Base-by-base conservation (phyloP, 1,140 invertebrate genomes). In the Zaprionus davidi region DNA sequence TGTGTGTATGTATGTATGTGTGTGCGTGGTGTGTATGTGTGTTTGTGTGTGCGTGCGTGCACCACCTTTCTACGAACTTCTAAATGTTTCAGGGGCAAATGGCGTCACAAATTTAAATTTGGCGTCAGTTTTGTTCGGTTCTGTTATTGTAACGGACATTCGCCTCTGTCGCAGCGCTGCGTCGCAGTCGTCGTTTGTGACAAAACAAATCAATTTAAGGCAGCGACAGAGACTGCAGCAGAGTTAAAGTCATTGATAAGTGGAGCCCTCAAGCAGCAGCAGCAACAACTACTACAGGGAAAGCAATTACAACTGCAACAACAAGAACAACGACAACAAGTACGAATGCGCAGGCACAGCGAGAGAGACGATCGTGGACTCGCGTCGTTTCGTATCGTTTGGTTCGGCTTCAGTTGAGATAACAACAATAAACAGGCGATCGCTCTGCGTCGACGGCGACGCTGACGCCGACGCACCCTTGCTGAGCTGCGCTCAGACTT, bases 121-220 rank as follows among this genome's bases (percentile, higher is more conserved):
- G 41, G 41, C 41, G 17, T 62, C 67, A 74, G 51, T 78, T 59
- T 53, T 66, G 51, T 70, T 57, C 71, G 79, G 82, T 76, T 20
- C 56, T 38, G 41, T 41, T 46, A 41, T 69, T 69, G 22, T 68
- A 68, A 77, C 75, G 70, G 70, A 46, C 63, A 73, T 51, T 68
- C 60, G 68, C 68, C 63, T 59, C 51, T 7, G 58, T 58, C 31
- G 71, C 71, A 12, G 70, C 46, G 38, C 9, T 12, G 28, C 15
- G 55, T 41, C 53, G 15, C 51, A 36, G 49, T 65, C 51, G 56
- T n/a, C 55, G 63, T 20, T 20, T 9, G 59, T 36, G 74, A 67
- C 79, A 90, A 82, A 90, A 90, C 82, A 90, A 90, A 82, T 90
- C 82, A 90, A 90, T 90, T 90, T 71, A 79, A 79, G 64, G 11